Conservation (phyloP, 1,140 invertebrate genomes). For the Choristoneura fumiferana region DNA sequence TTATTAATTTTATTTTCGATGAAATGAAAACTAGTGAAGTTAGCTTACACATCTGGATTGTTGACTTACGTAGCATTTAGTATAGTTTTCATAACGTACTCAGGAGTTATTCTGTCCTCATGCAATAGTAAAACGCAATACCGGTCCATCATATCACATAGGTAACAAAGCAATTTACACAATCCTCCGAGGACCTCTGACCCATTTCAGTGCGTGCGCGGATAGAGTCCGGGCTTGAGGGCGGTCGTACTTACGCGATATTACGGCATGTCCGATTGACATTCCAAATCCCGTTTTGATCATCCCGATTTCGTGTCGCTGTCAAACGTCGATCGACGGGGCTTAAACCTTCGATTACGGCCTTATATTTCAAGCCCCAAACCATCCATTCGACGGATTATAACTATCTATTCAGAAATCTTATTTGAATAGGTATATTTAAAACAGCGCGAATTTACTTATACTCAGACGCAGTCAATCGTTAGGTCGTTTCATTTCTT, state of each 20-base stretch:
- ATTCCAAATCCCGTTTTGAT: slow-evolving; percentile 14
- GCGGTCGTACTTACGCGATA: slow-evolving; percentile 10
- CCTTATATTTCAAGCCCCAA: neutral
- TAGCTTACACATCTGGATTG: too few species aligned
- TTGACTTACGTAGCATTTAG: too few species aligned
- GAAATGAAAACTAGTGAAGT: too few species aligned
- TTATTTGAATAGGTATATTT: neutral
- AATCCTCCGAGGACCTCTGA: slow-evolving; percentile 12
- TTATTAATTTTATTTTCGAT: too few species aligned
- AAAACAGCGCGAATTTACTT: too few species aligned
- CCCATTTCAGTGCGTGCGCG: slow-evolving; percentile 6
- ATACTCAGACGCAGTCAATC: too few species aligned
- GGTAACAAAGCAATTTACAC: slow-evolving; percentile 13
- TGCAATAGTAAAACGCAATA: slow-evolving; percentile 1
- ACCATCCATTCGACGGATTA: neutral
- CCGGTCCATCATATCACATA: slow-evolving; percentile 4
- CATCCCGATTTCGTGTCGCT: slow-evolving; percentile 8
- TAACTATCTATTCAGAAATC: neutral
- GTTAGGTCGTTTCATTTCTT: too few species aligned
- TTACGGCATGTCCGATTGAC: slow-evolving; percentile 16
- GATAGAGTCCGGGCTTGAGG: neutral
- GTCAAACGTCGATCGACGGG: slow-evolving; percentile 15
- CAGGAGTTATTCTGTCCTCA: neutral
- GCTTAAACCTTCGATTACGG: slow-evolving; percentile 12
- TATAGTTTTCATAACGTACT: too few species aligned